Conservation (phyloP, 2,113 vertebrate genomes). For the Monopterus albus region DNA sequence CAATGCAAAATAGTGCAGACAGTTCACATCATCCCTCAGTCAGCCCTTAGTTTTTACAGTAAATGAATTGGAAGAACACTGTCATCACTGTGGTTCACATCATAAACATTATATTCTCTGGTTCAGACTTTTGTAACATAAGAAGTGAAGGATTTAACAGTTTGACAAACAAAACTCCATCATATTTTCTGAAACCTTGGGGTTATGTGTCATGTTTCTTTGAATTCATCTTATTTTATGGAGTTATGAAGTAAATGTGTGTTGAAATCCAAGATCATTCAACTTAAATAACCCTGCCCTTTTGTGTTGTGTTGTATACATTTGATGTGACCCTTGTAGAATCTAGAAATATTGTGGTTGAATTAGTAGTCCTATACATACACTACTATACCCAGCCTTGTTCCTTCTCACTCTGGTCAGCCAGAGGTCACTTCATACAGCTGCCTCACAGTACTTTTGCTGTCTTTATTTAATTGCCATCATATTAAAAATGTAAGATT, state of each 20-base stretch:
- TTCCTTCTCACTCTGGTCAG: slow-evolving; percentile 71
- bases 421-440: slow-evolving; percentile 70
- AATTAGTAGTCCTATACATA: slow-evolving; percentile 65
- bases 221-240: neutral
- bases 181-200: too few species aligned
- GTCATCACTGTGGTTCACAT: slow-evolving; percentile 3
- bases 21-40: slow-evolving; percentile 18
- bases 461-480: slow-evolving; percentile 68
- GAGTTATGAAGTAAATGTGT: neutral
- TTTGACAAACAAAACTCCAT: too few species aligned
- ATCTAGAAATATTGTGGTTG: slow-evolving; percentile 66
- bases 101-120: too few species aligned
- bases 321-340: slow-evolving; percentile 46
- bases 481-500: slow-evolving; percentile 63
- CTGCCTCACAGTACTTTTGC: slow-evolving; percentile 61
- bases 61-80: slow-evolving; percentile 25
- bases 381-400: slow-evolving; percentile 62
- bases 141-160: too few species aligned
- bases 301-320: slow-evolving; percentile 50
- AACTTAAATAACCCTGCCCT: slow-evolving; percentile 21
- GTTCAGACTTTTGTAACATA: too few species aligned
- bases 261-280: slow-evolving; percentile 4
- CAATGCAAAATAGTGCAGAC: slow-evolving; percentile 16
- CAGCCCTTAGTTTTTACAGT: slow-evolving; percentile 7
- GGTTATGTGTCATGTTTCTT: too few species aligned